Evolutionary conservation across 2,888 invertebrate species (phyloP).

Genomic region (Caenorhabditis panamensis): DNA sequence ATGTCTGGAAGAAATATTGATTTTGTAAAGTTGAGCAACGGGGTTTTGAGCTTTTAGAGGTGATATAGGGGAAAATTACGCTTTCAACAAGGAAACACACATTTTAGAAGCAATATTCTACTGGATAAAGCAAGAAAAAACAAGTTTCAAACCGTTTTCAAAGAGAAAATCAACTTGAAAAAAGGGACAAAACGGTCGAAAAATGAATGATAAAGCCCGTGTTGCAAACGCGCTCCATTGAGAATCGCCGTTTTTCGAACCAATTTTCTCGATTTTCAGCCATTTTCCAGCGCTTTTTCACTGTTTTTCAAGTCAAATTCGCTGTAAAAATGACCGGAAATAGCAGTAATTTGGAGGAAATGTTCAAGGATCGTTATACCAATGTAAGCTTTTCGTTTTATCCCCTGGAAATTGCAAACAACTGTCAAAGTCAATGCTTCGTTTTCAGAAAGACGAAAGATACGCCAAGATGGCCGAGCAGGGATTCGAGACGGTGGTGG

Average conservation of each 20-base stretch:
- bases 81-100: too few relatives aligned
- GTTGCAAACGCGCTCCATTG: constrained; percentile 30
- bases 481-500: constrained; percentile 47
- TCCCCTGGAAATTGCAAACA: constrained; percentile 1
- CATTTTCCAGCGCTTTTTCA: background rate
- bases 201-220: constrained; percentile 9
- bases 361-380: constrained; percentile 54
- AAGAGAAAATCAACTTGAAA: background rate
- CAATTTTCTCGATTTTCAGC: background rate
- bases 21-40: background rate
- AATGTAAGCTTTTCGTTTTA: constrained; percentile 4
- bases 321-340: constrained; percentile 30
- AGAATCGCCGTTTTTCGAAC: constrained; percentile 9
- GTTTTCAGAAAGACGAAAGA: constrained; percentile 46
- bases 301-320: background rate
- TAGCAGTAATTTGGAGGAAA: constrained; percentile 32
- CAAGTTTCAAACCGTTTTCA: background rate
- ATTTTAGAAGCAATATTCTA: too few relatives aligned
- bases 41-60: background rate
- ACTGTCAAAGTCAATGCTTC: too few relatives aligned
- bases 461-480: constrained; percentile 41
- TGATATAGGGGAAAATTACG: too few relatives aligned
- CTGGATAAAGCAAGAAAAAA: too few relatives aligned
- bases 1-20: constrained; percentile 41
- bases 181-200: background rate